Conservation (phyloP, 2,113 vertebrate species). For the Rhombomys opimus region DNA sequence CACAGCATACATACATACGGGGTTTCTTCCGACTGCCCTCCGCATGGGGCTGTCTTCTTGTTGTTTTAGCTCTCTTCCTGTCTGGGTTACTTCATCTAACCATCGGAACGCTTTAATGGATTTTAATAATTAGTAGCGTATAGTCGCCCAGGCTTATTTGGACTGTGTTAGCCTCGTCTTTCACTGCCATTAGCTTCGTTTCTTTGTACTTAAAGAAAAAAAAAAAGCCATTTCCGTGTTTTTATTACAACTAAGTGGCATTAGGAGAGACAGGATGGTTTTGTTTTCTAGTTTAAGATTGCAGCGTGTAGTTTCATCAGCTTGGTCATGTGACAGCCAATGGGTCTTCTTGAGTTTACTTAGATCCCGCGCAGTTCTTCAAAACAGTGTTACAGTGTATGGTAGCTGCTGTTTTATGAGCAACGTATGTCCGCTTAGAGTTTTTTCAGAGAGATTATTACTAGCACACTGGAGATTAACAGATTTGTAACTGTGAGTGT, state of each 20-base stretch:
- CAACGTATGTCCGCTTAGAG: neutral
- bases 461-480: neutral
- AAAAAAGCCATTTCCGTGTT: neutral
- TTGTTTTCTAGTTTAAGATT: neutral
- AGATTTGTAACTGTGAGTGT: neutral
- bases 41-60: neutral
- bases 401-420: neutral
- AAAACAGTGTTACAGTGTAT: neutral
- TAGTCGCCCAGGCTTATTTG: neutral
- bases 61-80: neutral
- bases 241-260: neutral
- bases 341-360: neutral
- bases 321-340: neutral
- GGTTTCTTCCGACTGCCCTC: neutral
- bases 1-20: neutral
- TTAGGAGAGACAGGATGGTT: neutral
- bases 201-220: neutral
- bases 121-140: neutral
- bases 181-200: neutral
- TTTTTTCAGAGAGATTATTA: neutral
- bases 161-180: neutral
- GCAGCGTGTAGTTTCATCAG: neutral
- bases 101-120: neutral
- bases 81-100: neutral
- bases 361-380: neutral